Conservation (phyloP, 2,888 invertebrate species). For the Lutraria lutraria region DNA sequence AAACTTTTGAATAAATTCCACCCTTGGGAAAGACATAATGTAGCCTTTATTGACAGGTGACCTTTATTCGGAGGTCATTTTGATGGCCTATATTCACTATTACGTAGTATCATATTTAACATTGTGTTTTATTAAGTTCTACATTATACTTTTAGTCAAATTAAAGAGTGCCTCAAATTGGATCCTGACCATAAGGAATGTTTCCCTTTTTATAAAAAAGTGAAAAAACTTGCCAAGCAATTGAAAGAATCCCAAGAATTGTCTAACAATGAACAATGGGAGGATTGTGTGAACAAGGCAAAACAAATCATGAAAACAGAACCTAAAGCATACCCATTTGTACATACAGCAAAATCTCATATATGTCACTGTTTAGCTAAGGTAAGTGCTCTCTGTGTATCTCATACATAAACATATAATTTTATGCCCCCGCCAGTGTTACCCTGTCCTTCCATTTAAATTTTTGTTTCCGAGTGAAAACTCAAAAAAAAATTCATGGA, state of each 20-base stretch:
- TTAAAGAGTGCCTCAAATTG: constrained; percentile 97
- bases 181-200: constrained; percentile 99
- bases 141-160: constrained; percentile 89
- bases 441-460: too few species aligned
- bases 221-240: constrained; percentile 96
- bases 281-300: constrained; percentile 88
- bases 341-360: constrained; percentile 90
- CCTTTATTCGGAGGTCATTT: too few species aligned
- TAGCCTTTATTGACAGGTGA: too few species aligned
- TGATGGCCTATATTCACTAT: neutral
- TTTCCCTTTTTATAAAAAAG: constrained; percentile 97
- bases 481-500: too few species aligned
- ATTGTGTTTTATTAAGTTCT: too few species aligned
- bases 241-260: constrained; percentile 87
- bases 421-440: too few species aligned
- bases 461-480: neutral
- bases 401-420: neutral
- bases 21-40: too few species aligned
- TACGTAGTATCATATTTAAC: too few species aligned
- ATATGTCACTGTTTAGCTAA: constrained; percentile 92
- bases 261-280: constrained; percentile 82
- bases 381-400: constrained; percentile 79
- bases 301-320: constrained; percentile 90
- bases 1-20: too few species aligned
- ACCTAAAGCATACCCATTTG: constrained; percentile 88